Evolutionary conservation across 2,113 vertebrate species (phyloP).

Genomic region (Lasiurus cinereus): DNA sequence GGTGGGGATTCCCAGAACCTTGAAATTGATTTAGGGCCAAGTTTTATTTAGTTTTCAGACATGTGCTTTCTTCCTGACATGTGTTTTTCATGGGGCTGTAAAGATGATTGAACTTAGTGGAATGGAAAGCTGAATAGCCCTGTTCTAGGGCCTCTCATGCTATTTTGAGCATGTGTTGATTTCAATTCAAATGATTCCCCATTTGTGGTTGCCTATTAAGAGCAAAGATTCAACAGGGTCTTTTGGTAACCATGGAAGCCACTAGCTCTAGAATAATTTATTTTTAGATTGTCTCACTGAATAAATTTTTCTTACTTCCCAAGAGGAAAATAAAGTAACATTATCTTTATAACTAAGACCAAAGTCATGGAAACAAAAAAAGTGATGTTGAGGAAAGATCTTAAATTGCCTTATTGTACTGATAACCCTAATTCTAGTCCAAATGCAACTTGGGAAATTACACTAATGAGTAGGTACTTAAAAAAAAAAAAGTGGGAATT

Average conservation of each 20-base stretch:
- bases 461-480: not conserved
- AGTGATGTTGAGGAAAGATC: not conserved
- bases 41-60: slow-evolving; percentile 9
- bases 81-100: not conserved
- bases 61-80: not conserved
- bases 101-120: not conserved
- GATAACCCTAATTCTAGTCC: not conserved
- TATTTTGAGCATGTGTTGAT: slow-evolving; percentile 46
- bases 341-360: slow-evolving; percentile 65
- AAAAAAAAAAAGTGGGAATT: not conserved
- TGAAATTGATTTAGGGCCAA: not conserved
- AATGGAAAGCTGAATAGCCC: not conserved
- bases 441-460: slow-evolving; percentile 12
- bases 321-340: slow-evolving; percentile 67
- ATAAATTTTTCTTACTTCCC: slow-evolving; percentile 77
- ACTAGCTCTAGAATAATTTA: slow-evolving; percentile 62
- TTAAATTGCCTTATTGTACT: not conserved
- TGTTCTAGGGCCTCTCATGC: not conserved
- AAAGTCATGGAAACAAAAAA: slow-evolving; percentile 50
- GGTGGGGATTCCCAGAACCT: not conserved
- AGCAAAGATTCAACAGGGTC: slow-evolving; percentile 75
- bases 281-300: slow-evolving; percentile 79
- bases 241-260: slow-evolving; percentile 71
- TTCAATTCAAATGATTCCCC: slow-evolving; percentile 65
- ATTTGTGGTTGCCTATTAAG: slow-evolving; percentile 64